A percentile compares a stretch with the other conserved stretches of the same genome.
These are phyloP conservation scores for Erebia palarica DNA, from an alignment of 2,888 invertebrate genomes.

Conservation along the genomic window DNA sequence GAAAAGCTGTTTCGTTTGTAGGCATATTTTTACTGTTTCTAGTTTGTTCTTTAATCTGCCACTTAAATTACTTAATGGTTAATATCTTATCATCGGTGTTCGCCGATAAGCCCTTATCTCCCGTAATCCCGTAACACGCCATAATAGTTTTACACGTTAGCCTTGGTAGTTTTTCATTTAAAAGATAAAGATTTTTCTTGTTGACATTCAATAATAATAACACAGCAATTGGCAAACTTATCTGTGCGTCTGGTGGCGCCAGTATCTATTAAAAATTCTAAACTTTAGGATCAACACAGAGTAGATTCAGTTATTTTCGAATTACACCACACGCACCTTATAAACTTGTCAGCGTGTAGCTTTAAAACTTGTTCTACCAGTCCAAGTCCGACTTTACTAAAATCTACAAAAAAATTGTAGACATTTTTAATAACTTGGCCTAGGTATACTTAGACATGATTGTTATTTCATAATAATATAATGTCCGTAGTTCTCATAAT, in stretches of 20 bases:
- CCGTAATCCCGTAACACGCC: slow-evolving; percentile 9
- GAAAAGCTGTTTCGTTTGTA: not conserved
- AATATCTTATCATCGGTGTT: slow-evolving; percentile 30
- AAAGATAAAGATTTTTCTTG: not conserved
- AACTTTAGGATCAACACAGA: too few relatives aligned
- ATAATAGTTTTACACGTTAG: slow-evolving; percentile 7
- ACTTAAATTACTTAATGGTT: slow-evolving; percentile 25
- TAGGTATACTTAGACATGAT: too few relatives aligned
- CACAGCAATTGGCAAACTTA: too few relatives aligned
- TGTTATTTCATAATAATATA: too few relatives aligned
- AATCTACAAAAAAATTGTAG: too few relatives aligned
- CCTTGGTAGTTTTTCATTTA: slow-evolving; percentile 7
- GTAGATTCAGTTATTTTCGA: too few relatives aligned
- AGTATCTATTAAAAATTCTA: too few relatives aligned
- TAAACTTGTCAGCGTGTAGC: not conserved
- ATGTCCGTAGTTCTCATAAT: too few relatives aligned
- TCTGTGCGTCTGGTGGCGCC: too few relatives aligned
- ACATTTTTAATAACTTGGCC: too few relatives aligned
- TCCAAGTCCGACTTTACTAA: too few relatives aligned
- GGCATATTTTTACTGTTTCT: not conserved
- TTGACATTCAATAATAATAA: slow-evolving; percentile 7
- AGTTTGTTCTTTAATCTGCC: slow-evolving; percentile 6
- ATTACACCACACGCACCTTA: too few relatives aligned
- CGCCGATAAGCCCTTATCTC: slow-evolving; percentile 26
- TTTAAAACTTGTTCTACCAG: not conserved